phyloP scores from a whole-genome alignment of 2,113 vertebrate genomes.

The Charadrius vociferus region DNA sequence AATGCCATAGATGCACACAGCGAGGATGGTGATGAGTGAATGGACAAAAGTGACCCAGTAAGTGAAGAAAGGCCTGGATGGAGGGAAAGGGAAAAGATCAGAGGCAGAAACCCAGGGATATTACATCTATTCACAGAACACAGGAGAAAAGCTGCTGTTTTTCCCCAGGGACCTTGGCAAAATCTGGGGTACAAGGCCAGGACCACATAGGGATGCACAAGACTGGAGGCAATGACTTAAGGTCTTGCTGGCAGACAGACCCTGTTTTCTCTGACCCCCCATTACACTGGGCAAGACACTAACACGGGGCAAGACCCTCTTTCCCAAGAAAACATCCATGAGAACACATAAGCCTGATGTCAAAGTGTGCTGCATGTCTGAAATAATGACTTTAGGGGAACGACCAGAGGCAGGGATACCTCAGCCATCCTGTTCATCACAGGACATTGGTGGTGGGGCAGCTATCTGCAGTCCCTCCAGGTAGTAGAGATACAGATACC shows the following conservation, averaged over 20 bases:
- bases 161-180: neutral
- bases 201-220: neutral
- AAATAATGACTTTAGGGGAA: neutral
- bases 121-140: neutral
- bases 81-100: neutral
- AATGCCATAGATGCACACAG: conserved; percentile 95
- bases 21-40: conserved; percentile 93
- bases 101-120: neutral
- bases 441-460: neutral
- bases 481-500: neutral
- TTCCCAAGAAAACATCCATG: neutral
- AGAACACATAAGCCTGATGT: neutral
- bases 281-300: neutral
- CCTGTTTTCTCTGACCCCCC: neutral
- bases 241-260: neutral
- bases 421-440: neutral
- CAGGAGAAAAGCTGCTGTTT: neutral
- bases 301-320: neutral
- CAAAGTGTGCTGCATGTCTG: neutral
- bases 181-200: neutral
- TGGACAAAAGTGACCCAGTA: conserved; percentile 99
- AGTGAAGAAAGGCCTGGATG: conserved; percentile 93
- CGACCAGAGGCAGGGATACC: neutral
- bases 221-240: neutral
- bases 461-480: neutral